Evolutionary conservation across 2,888 invertebrate genomes (phyloP).

Genomic region (Cryptops parisi): DNA sequence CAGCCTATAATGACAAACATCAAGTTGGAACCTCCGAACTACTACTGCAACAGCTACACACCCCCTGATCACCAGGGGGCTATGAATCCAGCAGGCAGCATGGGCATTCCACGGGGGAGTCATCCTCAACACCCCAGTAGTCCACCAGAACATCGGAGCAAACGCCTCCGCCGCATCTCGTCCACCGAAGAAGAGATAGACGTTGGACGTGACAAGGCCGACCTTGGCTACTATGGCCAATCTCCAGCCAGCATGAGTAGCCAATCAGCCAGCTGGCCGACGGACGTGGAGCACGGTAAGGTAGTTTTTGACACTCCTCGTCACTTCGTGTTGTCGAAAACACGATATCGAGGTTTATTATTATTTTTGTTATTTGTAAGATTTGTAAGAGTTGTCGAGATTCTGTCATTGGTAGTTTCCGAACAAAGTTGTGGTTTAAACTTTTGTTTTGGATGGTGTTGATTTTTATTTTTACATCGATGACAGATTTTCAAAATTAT

Average conservation of each 20-base stretch:
- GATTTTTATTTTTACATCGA: too few relatives aligned
- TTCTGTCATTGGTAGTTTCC: too few relatives aligned
- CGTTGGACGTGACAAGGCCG: slow-evolving; percentile 34
- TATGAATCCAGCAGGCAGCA: slow-evolving; percentile 12
- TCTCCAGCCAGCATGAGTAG: slow-evolving; percentile 37
- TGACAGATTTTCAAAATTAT: too few relatives aligned
- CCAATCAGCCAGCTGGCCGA: slow-evolving; percentile 38
- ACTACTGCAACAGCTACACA: slow-evolving; percentile 68
- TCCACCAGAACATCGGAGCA: slow-evolving; percentile 37
- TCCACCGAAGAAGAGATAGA: slow-evolving; percentile 41
- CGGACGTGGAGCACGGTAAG: slow-evolving; percentile 38
- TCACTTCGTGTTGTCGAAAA: too few relatives aligned
- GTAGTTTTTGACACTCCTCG: too few relatives aligned
- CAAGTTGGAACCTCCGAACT: slow-evolving; percentile 65
- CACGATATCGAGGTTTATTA: too few relatives aligned
- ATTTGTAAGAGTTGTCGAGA: too few relatives aligned
- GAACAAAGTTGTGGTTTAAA: too few relatives aligned
- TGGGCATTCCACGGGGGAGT: slow-evolving; percentile 5
- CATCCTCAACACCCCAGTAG: slow-evolving; percentile 20
- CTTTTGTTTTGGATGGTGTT: too few relatives aligned
- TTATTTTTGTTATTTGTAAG: too few relatives aligned
- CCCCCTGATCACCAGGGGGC: slow-evolving; percentile 40
- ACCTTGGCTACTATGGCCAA: slow-evolving; percentile 39
- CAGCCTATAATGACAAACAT: slow-evolving; percentile 56
- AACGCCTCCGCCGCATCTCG: slow-evolving; percentile 39